Evolutionary conservation across 2,797 vertebrate species (phyloP).

Genomic region (Leuciscus waleckii): DNA sequence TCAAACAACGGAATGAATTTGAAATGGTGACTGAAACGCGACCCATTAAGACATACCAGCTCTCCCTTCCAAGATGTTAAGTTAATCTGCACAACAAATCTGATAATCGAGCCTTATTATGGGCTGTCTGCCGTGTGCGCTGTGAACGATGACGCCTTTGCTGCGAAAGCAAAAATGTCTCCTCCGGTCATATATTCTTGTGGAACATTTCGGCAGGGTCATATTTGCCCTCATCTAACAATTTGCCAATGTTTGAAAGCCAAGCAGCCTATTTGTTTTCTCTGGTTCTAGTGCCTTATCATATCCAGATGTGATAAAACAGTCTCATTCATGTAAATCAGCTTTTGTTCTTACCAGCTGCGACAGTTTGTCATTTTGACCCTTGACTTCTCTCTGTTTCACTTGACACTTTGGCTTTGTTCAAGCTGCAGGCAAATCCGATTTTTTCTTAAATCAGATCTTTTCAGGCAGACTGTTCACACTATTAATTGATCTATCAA

Average conservation of each 20-base stretch:
- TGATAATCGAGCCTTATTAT: no score
- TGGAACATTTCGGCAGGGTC: neutral
- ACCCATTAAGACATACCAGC: no score
- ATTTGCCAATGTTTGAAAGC: slow-evolving; percentile 9
- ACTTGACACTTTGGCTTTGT: no score
- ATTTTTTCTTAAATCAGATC: no score
- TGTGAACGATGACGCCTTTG: slow-evolving; percentile 44
- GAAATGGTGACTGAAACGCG: no score
- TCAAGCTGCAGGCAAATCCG: no score
- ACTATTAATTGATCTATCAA: no score
- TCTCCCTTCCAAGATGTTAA: no score
- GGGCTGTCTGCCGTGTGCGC: slow-evolving; percentile 32
- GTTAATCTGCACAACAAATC: no score
- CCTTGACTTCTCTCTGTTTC: neutral
- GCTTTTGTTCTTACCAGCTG: neutral
- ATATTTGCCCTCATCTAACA: slow-evolving; percentile 1
- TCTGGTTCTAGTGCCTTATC: neutral
- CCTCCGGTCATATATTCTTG: slow-evolving; percentile 26
- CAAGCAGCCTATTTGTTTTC: neutral
- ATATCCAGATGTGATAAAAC: slow-evolving; percentile 11
- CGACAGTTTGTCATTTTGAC: neutral
- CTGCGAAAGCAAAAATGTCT: slow-evolving; percentile 30
- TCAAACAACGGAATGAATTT: no score
- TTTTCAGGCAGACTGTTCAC: no score
- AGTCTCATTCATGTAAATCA: slow-evolving; percentile 3